Base-by-base conservation (phyloP, 2,888 invertebrate genomes). In the Lomographa bimaculata region DNA sequence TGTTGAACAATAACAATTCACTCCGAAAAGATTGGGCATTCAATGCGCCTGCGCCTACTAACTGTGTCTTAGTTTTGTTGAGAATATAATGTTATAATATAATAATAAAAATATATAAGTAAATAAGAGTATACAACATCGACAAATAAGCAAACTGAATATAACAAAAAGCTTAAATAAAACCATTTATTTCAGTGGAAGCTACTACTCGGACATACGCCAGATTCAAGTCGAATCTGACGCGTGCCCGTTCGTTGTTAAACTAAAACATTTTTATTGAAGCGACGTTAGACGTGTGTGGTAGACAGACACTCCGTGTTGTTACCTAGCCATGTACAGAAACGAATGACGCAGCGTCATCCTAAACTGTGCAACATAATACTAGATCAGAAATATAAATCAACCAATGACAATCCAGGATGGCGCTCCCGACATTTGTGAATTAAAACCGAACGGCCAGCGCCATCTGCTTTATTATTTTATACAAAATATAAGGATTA, bases 401-500 rank as follows among this genome's bases (percentile, higher is more conserved):
- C 39, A 37, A 35, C 25, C 9, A 11, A 24, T 16, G 9, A 26
- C 74, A 73, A 79, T 84, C 78, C 72, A 84, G 83, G 83, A 79
- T 86, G 84, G 87, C 87, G 85, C 86, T 77, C 66, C 71, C 75
- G 70, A 73, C 58, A 62, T 62, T 16, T 20, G 7, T 9, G n/a
- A n/a, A 44, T 32, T 47, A 39, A 28, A 30, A 54, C 54, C 39
- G 47, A 61, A 79, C 82, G 76, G 82, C 74, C 85, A 86, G 80
- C 86, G 86, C 87, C 84, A 85, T 78, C 86, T 85, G 82, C 74
- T 64, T 54, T 60, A n/a, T 29, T 30, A 36, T 39, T 39, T 25
- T 29, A 37, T 19, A n/a, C n/a, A n/a, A n/a, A 37, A 50, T 27
- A 37, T 16, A 40, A 35, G 39, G 48, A 28, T 20, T 25, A 25